Conservation (phyloP, 92 coral and sea anemone species). For the Micromussa lordhowensis region DNA sequence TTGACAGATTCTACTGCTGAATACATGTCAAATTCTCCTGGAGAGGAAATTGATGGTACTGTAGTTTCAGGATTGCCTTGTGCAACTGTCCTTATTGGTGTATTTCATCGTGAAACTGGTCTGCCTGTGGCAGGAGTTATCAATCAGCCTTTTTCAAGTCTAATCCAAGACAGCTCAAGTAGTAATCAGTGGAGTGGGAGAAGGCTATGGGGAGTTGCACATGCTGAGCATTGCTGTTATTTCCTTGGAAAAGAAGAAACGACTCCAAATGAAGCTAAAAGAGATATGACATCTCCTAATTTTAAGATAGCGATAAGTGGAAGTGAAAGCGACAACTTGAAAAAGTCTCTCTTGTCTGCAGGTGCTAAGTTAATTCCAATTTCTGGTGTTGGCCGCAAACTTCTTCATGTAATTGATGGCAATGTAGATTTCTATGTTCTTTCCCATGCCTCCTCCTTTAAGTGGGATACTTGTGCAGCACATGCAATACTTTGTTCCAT, state of each 20-base stretch:
- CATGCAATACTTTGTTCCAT: conserved; percentile 72
- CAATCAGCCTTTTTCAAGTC: conserved; percentile 72
- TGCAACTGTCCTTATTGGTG: conserved; percentile 78
- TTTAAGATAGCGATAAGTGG: conserved; percentile 67
- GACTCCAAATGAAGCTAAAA: background rate
- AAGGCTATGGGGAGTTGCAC: conserved; percentile 62
- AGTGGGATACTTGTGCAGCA: conserved; percentile 88
- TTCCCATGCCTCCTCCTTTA: conserved; percentile 73
- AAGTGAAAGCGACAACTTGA: conserved; percentile 64
- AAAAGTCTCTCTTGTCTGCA: conserved; percentile 25
- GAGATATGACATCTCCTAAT: background rate
- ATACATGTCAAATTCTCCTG: conserved; percentile 65
- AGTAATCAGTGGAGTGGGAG: conserved; percentile 58
- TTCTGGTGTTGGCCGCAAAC: conserved; percentile 79
- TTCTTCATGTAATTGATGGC: conserved; percentile 72
- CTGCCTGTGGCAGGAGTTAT: conserved; percentile 75
- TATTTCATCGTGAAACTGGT: conserved; percentile 70
- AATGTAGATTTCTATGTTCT: conserved; percentile 71
- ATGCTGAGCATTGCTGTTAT: conserved; percentile 11
- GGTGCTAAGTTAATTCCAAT: conserved; percentile 51
- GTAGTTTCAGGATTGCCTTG: conserved; percentile 72
- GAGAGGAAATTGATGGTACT: conserved; percentile 39
- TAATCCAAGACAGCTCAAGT: conserved; percentile 22
- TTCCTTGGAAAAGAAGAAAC: background rate
- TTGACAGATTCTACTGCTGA: conserved; percentile 74